These are phyloP conservation scores for Aricia agestis DNA, from an alignment of 1,140 invertebrate species.

Conservation along the genomic window DNA sequence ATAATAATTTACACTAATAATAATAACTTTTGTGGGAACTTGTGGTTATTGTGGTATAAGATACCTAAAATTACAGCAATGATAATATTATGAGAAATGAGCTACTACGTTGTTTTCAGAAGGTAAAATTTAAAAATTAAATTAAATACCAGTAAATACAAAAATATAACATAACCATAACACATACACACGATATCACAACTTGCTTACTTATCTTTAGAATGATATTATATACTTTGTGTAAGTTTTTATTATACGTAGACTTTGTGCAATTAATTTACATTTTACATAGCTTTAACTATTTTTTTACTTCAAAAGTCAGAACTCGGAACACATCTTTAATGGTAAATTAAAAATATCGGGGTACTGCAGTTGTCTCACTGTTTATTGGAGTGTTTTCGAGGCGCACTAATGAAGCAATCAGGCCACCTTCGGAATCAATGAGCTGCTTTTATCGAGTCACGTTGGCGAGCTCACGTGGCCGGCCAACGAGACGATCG, in stretches of 20 bases:
- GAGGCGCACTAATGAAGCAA: slow-evolving; percentile 3
- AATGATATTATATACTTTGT: too few species aligned
- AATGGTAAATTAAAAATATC: too few species aligned
- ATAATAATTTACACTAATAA: not conserved
- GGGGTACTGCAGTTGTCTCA: too few species aligned
- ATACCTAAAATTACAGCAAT: not conserved
- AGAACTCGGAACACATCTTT: too few species aligned
- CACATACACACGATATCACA: too few species aligned
- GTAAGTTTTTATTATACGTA: too few species aligned
- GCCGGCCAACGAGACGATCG: not conserved
- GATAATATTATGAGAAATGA: not conserved
- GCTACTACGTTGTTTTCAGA: not conserved
- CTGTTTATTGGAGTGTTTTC: not conserved
- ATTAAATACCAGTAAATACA: not conserved
- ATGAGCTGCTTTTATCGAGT: not conserved
- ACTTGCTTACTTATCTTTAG: not conserved
- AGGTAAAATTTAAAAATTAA: not conserved
- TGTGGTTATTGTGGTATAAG: not conserved
- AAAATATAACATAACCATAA: not conserved
- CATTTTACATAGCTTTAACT: too few species aligned
- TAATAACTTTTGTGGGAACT: not conserved
- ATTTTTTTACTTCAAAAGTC: too few species aligned
- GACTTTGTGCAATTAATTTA: too few species aligned
- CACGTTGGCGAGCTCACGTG: slow-evolving; percentile 6
- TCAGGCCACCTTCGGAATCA: not conserved